Conservation (phyloP, 1,140 invertebrate genomes). For the Macrostomum lignano region DNA sequence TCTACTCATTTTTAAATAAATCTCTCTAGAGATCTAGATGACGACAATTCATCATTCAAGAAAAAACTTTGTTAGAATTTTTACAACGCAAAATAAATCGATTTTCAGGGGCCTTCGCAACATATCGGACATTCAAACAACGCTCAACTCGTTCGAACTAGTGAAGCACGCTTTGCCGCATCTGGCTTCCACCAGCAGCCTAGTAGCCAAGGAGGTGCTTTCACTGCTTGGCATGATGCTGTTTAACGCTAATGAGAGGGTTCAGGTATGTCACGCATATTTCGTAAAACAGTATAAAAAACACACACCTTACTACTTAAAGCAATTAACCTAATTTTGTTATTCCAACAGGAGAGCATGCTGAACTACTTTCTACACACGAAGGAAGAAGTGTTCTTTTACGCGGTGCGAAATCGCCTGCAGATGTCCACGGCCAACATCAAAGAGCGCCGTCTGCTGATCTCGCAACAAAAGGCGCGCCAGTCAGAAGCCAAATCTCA, state of each 20-base stretch:
- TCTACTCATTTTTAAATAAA: too few species aligned
- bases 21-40: too few species aligned
- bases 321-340: too few species aligned
- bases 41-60: too few species aligned
- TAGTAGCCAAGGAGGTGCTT: slow-evolving; percentile 19
- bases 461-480: background rate
- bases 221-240: slow-evolving; percentile 22
- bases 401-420: background rate
- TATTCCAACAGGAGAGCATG: too few species aligned
- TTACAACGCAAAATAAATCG: too few species aligned
- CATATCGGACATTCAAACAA: slow-evolving; percentile 18
- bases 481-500: too few species aligned
- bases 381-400: slow-evolving; percentile 2
- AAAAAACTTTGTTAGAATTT: too few species aligned
- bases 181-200: slow-evolving; percentile 18
- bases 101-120: slow-evolving; percentile 10
- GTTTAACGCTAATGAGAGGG: slow-evolving; percentile 25
- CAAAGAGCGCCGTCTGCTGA: background rate
- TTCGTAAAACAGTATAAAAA: too few species aligned
- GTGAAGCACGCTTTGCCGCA: slow-evolving; percentile 21
- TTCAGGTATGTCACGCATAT: slow-evolving; percentile 16
- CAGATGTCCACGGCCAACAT: background rate
- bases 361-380: background rate
- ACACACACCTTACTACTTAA: too few species aligned
- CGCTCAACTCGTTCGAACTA: slow-evolving; percentile 16